Evolutionary conservation across 1,140 invertebrate genomes (phyloP).

Genomic region (Scaptodrosophila lebanonensis): DNA sequence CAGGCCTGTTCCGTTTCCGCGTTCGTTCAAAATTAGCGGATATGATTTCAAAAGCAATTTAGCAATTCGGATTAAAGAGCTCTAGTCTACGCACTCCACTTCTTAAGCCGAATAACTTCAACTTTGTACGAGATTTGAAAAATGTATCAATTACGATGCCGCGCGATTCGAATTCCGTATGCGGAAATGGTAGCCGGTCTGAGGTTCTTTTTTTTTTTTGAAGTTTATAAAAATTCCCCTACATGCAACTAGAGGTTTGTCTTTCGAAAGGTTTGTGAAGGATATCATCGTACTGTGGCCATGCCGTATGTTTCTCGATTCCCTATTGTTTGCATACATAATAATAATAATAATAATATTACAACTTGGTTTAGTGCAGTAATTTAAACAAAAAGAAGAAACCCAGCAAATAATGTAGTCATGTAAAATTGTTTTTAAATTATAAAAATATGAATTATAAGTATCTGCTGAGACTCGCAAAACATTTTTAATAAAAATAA

Average conservation of each 20-base stretch:
- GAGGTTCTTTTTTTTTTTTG: neutral
- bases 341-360: too few relatives aligned
- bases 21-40: too few relatives aligned
- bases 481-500: constrained; percentile 53
- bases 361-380: constrained; percentile 10
- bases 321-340: constrained; percentile 21
- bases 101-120: too few relatives aligned
- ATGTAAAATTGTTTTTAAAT: constrained; percentile 62
- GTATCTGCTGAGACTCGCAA: constrained; percentile 54
- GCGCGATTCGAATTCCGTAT: too few relatives aligned
- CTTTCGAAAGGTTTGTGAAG: constrained; percentile 20
- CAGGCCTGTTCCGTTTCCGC: too few relatives aligned
- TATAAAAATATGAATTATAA: constrained; percentile 41
- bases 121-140: too few relatives aligned
- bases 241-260: too few relatives aligned
- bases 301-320: constrained; percentile 20
- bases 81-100: too few relatives aligned
- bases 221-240: constrained; percentile 11
- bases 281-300: constrained; percentile 21
- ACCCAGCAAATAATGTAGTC: constrained; percentile 43
- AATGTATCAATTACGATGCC: too few relatives aligned
- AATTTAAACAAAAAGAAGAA: constrained; percentile 29
- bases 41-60: too few relatives aligned
- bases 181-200: too few relatives aligned
- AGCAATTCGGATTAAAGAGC: too few relatives aligned